Base-by-base conservation (phyloP, 2,113 vertebrate genomes). In the Synchiropus splendidus region DNA sequence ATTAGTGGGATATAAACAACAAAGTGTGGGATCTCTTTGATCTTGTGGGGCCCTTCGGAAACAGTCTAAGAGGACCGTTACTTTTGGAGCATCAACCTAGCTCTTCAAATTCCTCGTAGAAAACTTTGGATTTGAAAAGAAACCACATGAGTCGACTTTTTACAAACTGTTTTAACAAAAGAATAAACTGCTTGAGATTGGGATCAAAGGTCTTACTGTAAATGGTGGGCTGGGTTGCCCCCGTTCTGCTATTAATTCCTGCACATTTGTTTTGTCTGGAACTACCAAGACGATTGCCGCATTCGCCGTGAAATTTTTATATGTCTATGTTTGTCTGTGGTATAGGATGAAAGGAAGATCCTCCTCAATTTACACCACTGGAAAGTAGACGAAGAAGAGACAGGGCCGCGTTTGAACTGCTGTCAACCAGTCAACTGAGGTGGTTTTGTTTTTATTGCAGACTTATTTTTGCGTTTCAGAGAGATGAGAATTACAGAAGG, bases 221-320 rank as follows among this genome's bases (percentile, higher is more conserved):
- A 79, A 71, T 76, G 73, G 78, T 69, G 78, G 76, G 75, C 58
- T 70, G 73, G 80, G 74, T 78, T 64, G 64, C 67, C 70, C 77
- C 77, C 62, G 15, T 83, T 82, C 77, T 81, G 74, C 85, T 83
- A 84, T 86, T 85, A 85, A 81, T 57, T 72, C 58, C 66, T 77
- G 79, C 63, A 58, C 67, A 60, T 72, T 67, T 70, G 75, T 75
- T 79, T 77, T 73, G 65, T 80, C 65, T 74, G 74, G 77, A 80
- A 75, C 80, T 78, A 74, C 81, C 78, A 80, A 68, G 67, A 64
- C 74, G 64, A 75, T 79, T 77, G 65, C 68, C 69, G 73, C 74
- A 80, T 57, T 76, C 68, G 71, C 58, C 69, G 66, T 63, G 69
- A 78, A 72, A 66, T 75, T 84, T 82, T 82, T 82, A 82, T 82